phyloP scores from a whole-genome alignment of 1,140 invertebrate species.

The Panagrolaimus sp. region DNA sequence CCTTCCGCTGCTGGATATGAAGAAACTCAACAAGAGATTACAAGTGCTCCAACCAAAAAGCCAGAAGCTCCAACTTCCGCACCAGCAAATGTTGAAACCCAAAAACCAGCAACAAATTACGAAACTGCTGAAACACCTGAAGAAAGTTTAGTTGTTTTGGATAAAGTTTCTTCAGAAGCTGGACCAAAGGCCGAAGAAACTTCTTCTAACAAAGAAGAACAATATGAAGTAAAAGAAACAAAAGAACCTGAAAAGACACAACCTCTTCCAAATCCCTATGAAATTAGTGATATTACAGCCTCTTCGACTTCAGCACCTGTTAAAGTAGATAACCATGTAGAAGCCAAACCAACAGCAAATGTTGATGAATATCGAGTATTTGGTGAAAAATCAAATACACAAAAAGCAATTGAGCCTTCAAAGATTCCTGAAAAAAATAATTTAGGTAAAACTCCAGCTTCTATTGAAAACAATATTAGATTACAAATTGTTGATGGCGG shows the following conservation, averaged over 20 bases:
- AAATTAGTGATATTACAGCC: not conserved
- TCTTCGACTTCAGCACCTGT: not conserved
- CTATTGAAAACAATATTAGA: too few species aligned
- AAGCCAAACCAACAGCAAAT: not conserved
- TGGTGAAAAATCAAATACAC: constrained; percentile 1
- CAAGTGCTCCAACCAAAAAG: not conserved
- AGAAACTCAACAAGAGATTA: not conserved
- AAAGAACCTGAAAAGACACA: too few species aligned
- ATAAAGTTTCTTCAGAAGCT: not conserved
- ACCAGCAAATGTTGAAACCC: not conserved
- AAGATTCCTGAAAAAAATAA: too few species aligned
- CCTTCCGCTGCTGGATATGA: not conserved
- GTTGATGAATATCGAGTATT: not conserved
- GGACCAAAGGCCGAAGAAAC: not conserved
- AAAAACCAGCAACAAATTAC: not conserved
- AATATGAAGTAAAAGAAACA: not conserved
- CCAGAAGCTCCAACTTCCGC: not conserved
- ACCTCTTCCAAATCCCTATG: not conserved
- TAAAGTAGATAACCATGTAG: not conserved
- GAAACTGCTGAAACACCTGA: not conserved
- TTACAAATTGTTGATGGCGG: too few species aligned
- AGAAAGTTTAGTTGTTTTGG: not conserved
- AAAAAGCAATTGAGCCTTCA: not conserved
- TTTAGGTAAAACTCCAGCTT: too few species aligned
- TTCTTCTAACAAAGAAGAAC: not conserved